phyloP scores from a whole-genome alignment of 2,888 invertebrate species.

The Acanthococcus lagerstroemiae region DNA sequence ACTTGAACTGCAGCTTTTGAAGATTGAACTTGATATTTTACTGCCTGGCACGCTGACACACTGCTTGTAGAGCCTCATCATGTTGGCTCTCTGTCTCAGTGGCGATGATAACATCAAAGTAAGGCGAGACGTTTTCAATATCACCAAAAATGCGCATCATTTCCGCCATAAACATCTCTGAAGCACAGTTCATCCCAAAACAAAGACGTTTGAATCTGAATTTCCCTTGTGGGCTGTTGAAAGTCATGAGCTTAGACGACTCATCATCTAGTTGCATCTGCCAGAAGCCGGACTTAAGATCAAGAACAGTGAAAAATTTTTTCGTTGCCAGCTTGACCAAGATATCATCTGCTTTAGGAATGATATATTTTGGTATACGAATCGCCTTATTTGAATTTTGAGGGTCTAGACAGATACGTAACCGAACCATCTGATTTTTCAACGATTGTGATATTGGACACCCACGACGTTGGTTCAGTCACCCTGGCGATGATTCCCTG shows the following conservation, averaged over 20 bases:
- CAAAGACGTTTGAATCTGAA: slow-evolving; percentile 34
- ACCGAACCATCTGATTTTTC: neutral
- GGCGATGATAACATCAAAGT: slow-evolving; percentile 20
- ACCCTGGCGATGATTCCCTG: neutral
- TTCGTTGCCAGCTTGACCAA: neutral
- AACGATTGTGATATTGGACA: neutral
- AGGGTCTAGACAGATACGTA: neutral
- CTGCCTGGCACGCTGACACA: slow-evolving; percentile 31
- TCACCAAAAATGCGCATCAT: slow-evolving; percentile 4
- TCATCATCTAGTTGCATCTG: slow-evolving; percentile 34
- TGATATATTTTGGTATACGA: neutral
- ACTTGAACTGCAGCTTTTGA: slow-evolving; percentile 32
- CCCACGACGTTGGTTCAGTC: neutral
- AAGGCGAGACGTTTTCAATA: neutral
- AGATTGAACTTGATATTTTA: slow-evolving; percentile 32
- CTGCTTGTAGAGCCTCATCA: slow-evolving; percentile 28
- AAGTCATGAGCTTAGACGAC: slow-evolving; percentile 34
- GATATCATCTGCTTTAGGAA: neutral
- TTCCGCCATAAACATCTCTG: slow-evolving; percentile 32
- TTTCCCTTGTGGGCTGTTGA: slow-evolving; percentile 36
- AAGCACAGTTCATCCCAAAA: slow-evolving; percentile 34
- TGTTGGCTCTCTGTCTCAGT: slow-evolving; percentile 24
- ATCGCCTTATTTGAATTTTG: neutral
- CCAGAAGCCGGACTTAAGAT: neutral
- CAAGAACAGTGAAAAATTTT: neutral